phyloP scores from a whole-genome alignment of 2,797 vertebrate genomes.

The Pipistrellus pipistrellus region DNA sequence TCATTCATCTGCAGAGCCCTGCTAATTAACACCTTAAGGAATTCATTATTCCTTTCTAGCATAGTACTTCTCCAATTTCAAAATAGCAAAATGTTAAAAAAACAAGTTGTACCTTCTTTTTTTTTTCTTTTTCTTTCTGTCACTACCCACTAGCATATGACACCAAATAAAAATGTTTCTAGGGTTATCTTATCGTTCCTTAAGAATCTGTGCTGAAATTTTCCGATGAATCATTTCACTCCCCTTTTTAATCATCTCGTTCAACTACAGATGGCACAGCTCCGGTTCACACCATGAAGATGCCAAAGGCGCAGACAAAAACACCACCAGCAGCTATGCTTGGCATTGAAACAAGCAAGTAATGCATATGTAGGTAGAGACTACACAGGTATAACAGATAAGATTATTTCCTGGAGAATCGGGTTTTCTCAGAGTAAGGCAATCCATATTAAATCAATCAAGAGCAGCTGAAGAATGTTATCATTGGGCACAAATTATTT shows the following conservation, averaged over 20 bases:
- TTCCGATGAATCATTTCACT: constrained; percentile 47
- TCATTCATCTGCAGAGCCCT: neutral
- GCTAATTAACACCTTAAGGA: neutral
- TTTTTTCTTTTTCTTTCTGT: constrained; percentile 37
- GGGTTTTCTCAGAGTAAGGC: constrained; percentile 41
- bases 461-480: neutral
- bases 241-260: constrained; percentile 51
- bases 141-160: constrained; percentile 63
- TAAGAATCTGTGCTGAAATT: constrained; percentile 44
- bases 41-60: constrained; percentile 19
- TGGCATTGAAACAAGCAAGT: constrained; percentile 58
- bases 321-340: constrained; percentile 51
- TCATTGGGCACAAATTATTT: neutral
- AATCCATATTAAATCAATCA: neutral
- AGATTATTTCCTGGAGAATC: neutral
- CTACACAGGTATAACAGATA: constrained; percentile 42
- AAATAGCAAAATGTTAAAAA: constrained; percentile 65
- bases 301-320: constrained; percentile 73
- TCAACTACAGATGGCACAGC: constrained; percentile 73
- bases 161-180: constrained; percentile 65
- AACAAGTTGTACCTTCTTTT: constrained; percentile 64
- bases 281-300: constrained; percentile 49
- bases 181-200: constrained; percentile 46
- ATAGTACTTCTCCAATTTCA: neutral
- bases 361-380: constrained; percentile 47